Percentiles rank a stretch among this genome's conserved stretches.
Conservation (phyloP, 2,113 vertebrate species). For the Micromys minutus region DNA sequence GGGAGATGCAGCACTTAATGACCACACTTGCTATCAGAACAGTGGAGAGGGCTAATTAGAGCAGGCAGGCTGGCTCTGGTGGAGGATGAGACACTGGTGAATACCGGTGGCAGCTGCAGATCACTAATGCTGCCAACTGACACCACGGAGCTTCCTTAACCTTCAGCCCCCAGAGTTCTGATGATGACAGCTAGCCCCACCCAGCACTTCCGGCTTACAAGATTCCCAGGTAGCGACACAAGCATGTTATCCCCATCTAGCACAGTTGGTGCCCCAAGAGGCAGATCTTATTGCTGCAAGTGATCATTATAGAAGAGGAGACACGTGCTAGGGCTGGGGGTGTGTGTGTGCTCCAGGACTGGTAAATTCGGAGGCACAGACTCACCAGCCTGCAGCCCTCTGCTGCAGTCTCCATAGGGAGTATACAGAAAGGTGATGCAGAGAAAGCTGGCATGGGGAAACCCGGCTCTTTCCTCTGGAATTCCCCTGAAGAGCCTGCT, state of each 20-base stretch:
- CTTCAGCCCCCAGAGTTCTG: accelerated
- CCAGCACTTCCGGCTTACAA: not conserved
- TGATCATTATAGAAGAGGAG: not conserved
- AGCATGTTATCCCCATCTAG: accelerated
- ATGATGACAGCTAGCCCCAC: not conserved
- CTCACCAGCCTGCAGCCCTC: accelerated
- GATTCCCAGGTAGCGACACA: not conserved
- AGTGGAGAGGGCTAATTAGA: not conserved
- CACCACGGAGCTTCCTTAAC: not conserved
- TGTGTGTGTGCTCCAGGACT: not conserved
- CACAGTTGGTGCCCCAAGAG: not conserved
- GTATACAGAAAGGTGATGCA: not conserved
- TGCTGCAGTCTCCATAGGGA: accelerated
- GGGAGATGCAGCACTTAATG: not conserved
- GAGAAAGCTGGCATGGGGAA: not conserved
- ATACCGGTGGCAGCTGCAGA: not conserved
- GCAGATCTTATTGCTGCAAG: not conserved
- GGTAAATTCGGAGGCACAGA: not conserved
- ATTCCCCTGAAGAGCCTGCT: not conserved
- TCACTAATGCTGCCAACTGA: not conserved
- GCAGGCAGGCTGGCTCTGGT: not conserved
- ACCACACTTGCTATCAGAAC: not conserved
- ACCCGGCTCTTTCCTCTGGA: not conserved
- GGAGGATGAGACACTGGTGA: not conserved
- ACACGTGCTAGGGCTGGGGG: not conserved